Evolutionary conservation across 2,797 vertebrate species (phyloP), one percentile per base, ranked within the genome.

Genomic region (Cyclura pinguis): DNA sequence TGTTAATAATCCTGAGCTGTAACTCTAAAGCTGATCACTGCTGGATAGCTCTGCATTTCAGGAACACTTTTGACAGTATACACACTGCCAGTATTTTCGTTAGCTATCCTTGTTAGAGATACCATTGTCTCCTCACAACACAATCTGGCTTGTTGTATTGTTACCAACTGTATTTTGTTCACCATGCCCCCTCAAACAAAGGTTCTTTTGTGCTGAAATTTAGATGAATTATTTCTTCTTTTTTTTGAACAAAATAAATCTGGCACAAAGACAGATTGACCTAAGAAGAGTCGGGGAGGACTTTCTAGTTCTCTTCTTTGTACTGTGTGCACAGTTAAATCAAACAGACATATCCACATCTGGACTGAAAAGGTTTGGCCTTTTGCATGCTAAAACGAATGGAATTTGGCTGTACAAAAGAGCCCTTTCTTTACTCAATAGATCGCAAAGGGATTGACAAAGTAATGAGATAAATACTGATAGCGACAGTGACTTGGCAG

Each of bases 401-500:
- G 55, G 77, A 35, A 88, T 89, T 80, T 94, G 90, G 35, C 86
- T 90, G 89, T 73, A 89, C 62, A 38, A 6, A 0, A 27, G 35
- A 77, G 72, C 50, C 50, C 64, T 85, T 88, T 92, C 89, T 94
- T 91, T 10, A 0, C 59, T 91, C 78, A 88, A 88, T 83, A 76
- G 91, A 90, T 94, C 67, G 92, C 22, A 52, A 42, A 91, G 90
- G 89, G 89, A 87, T 87, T 91, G 89, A 86, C 85, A 88, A 89
- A 93, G n/a, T 72, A 32, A 91, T 80, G 90, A 94, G 89, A 90
- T 93, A 94, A 93, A 94, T 83, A 86, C 88, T 93, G 90, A 62
- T 80, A 87, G 72, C 52, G 78, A 90, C 85, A 73, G n/a, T 88
- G 83, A 69, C 87, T 95, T 94, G 91, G 91, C 93, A 94, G 93